Evolutionary conservation across 1,140 invertebrate species (phyloP).

Genomic region (Ostrea denselamellosa): DNA sequence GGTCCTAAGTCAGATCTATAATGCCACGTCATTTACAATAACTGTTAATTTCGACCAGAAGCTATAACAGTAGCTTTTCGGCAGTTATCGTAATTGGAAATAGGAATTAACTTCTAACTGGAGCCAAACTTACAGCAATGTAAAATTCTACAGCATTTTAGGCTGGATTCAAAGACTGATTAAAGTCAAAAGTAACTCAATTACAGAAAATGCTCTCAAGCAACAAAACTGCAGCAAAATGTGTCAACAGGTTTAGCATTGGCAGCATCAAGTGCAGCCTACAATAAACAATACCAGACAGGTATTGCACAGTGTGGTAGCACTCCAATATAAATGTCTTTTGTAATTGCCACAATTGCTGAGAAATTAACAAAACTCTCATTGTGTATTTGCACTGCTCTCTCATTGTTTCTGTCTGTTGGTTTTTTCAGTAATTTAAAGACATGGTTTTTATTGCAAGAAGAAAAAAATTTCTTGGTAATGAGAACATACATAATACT

Average conservation of each 20-base stretch:
- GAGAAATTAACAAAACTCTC: background rate
- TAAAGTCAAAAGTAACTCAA: slow-evolving; percentile 7
- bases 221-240: background rate
- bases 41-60: background rate
- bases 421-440: background rate
- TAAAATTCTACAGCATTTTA: background rate
- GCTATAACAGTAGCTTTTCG: background rate
- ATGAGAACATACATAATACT: background rate
- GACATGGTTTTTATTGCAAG: background rate
- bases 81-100: slow-evolving; percentile 17
- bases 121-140: background rate
- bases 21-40: slow-evolving; percentile 17
- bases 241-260: background rate
- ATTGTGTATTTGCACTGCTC: background rate
- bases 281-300: background rate
- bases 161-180: slow-evolving; percentile 11
- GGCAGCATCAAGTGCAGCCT: background rate
- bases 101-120: slow-evolving; percentile 12
- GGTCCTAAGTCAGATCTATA: background rate
- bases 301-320: background rate
- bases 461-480: background rate
- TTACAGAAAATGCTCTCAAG: background rate
- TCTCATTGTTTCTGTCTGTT: background rate
- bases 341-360: background rate
- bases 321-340: background rate